phyloP scores from a whole-genome alignment of 2,888 invertebrate species.

The Drosophila siamana region DNA sequence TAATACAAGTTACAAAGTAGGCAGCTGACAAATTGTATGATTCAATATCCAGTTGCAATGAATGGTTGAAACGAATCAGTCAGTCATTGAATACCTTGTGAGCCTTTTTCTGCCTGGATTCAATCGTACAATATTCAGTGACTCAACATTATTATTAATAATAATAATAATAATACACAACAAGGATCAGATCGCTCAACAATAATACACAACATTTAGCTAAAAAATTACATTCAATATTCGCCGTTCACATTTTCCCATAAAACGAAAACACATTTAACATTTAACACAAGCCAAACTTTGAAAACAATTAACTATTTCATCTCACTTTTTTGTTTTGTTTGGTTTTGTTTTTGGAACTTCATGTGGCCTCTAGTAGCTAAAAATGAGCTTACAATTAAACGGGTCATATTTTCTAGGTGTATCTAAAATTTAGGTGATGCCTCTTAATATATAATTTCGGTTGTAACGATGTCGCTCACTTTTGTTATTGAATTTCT shows the following conservation, averaged over 20 bases:
- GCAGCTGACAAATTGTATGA: constrained; percentile 33
- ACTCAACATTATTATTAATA: neutral
- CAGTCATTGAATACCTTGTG: constrained; percentile 23
- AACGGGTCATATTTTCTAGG: constrained; percentile 31
- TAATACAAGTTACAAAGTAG: constrained; percentile 50
- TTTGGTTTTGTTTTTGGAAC: constrained; percentile 6
- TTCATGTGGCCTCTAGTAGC: constrained; percentile 35
- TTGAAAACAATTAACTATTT: constrained; percentile 13
- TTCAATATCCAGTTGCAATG: constrained; percentile 15
- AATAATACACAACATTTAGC: constrained; percentile 25
- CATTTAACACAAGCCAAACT: constrained; percentile 19
- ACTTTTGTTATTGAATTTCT: constrained; percentile 4
- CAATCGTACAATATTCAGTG: constrained; percentile 24
- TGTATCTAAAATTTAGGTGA: constrained; percentile 48
- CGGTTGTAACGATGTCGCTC: constrained; percentile 25
- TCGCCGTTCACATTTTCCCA: neutral
- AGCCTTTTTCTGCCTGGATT: constrained; percentile 9
- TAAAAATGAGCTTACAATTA: constrained; percentile 60
- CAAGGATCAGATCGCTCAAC: constrained; percentile 14
- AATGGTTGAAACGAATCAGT: constrained; percentile 16
- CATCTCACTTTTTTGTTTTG: neutral
- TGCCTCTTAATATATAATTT: constrained; percentile 37
- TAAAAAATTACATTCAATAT: constrained; percentile 4
- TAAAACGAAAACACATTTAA: constrained; percentile 13
- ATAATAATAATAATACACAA: constrained; percentile 22